phyloP scores from a whole-genome alignment of 2,113 vertebrate genomes.

The Acanthochromis polyacanthus region DNA sequence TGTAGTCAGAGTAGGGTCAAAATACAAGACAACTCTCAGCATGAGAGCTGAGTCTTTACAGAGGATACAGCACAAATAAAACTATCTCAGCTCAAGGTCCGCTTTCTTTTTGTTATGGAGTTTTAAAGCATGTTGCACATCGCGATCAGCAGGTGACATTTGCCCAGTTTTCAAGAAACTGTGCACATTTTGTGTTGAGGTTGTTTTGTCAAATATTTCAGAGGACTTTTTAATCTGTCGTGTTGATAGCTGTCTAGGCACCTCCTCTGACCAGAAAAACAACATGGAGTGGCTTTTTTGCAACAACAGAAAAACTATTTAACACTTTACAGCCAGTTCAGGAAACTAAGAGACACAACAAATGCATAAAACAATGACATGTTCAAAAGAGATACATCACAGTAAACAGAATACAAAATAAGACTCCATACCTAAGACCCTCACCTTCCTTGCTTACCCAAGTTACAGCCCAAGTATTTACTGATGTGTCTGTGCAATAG shows the following conservation, averaged over 20 bases:
- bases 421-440: constrained; percentile 4
- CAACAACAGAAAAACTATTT: constrained; percentile 23
- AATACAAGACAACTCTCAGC: not conserved
- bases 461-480: constrained; percentile 4
- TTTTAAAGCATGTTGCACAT: not conserved
- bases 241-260: constrained; percentile 35
- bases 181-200: not conserved
- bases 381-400: constrained; percentile 30
- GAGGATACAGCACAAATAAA: not conserved
- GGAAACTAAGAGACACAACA: constrained; percentile 31
- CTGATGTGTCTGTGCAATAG: constrained; percentile 57
- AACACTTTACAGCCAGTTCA: constrained; percentile 34
- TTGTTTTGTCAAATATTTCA: not conserved
- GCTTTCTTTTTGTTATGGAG: not conserved
- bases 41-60: too few relatives aligned
- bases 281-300: constrained; percentile 4
- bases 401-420: constrained; percentile 35
- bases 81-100: too few relatives aligned
- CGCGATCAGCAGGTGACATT: not conserved
- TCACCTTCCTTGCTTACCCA: not conserved
- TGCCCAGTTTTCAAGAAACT: not conserved
- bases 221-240: constrained; percentile 7
- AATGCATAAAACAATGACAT: constrained; percentile 26
- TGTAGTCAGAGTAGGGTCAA: not conserved
- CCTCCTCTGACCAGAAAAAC: constrained; percentile 47